Conservation (phyloP, 2,888 invertebrate species). For the Anodontia alba region DNA sequence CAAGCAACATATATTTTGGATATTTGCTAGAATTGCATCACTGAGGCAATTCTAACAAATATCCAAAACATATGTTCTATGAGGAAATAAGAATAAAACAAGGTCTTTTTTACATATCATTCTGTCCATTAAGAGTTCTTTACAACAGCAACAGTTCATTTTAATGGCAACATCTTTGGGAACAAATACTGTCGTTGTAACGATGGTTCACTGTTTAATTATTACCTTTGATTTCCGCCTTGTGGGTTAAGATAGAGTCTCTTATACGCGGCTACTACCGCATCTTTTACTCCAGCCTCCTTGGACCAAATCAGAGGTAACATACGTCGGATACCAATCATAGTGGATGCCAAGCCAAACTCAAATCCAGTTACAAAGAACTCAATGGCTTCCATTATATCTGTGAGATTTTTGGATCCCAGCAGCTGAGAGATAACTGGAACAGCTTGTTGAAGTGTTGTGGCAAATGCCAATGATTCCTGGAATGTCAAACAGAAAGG, state of each 20-base stretch:
- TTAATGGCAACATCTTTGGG: no score
- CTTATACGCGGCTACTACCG: slow-evolving; percentile 92
- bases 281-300: slow-evolving; percentile 90
- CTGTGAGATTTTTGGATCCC: slow-evolving; percentile 87
- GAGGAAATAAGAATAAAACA: no score
- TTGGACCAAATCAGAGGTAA: slow-evolving; percentile 91
- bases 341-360: slow-evolving; percentile 84
- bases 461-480: slow-evolving; percentile 87
- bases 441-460: slow-evolving; percentile 86
- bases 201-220: no score
- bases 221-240: slow-evolving; percentile 72
- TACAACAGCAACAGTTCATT: no score
- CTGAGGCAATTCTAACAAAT: no score
- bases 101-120: no score
- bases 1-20: no score
- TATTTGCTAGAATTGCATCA: no score
- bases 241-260: slow-evolving; percentile 87
- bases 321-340: slow-evolving; percentile 91
- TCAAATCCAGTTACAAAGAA: slow-evolving; percentile 92
- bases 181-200: no score
- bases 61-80: no score
- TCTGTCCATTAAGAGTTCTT: no score
- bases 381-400: slow-evolving; percentile 94
- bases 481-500: slow-evolving; percentile 75
- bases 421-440: slow-evolving; percentile 91